phyloP scores from a whole-genome alignment of 1,140 invertebrate genomes.

The Drosophila grimshawi region DNA sequence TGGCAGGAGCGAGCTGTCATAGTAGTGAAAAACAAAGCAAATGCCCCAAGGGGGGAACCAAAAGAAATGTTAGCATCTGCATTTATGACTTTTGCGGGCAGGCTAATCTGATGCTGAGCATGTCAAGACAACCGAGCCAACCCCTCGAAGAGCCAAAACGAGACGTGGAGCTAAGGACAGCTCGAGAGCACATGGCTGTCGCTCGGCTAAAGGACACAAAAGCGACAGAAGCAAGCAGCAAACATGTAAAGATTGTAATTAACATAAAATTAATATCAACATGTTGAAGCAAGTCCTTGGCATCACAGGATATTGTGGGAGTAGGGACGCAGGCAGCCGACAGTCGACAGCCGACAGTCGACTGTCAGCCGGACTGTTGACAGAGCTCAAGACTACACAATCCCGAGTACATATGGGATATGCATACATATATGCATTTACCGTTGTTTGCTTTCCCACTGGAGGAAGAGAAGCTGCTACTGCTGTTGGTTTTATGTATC shows the following conservation, averaged over 20 bases:
- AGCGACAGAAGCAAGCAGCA: slow-evolving; percentile 49
- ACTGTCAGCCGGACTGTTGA: slow-evolving; percentile 23
- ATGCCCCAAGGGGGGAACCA: slow-evolving; percentile 53
- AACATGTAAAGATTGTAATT: slow-evolving; percentile 74
- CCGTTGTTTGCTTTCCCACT: slow-evolving; percentile 17
- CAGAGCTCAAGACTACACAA: slow-evolving; percentile 20
- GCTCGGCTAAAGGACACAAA: slow-evolving; percentile 21
- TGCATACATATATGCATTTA: slow-evolving; percentile 5
- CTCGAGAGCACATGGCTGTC: slow-evolving; percentile 3
- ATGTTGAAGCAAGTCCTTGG: slow-evolving; percentile 41
- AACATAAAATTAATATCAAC: slow-evolving; percentile 80
- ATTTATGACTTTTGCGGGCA: slow-evolving; percentile 81
- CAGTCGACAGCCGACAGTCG: background rate
- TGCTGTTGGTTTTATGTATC: background rate
- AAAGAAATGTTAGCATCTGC: slow-evolving; percentile 80
- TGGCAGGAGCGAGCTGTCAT: background rate
- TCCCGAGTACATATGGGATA: slow-evolving; percentile 4
- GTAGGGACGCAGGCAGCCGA: background rate
- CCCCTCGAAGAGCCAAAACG: background rate
- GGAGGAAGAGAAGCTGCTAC: background rate
- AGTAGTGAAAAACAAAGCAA: slow-evolving; percentile 67
- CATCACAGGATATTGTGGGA: slow-evolving; percentile 1
- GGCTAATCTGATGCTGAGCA: slow-evolving; percentile 79
- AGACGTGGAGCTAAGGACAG: slow-evolving; percentile 13
- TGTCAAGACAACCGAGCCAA: slow-evolving; percentile 47